Conservation (phyloP, 2,888 invertebrate species). For the Hypercompe scribonia region DNA sequence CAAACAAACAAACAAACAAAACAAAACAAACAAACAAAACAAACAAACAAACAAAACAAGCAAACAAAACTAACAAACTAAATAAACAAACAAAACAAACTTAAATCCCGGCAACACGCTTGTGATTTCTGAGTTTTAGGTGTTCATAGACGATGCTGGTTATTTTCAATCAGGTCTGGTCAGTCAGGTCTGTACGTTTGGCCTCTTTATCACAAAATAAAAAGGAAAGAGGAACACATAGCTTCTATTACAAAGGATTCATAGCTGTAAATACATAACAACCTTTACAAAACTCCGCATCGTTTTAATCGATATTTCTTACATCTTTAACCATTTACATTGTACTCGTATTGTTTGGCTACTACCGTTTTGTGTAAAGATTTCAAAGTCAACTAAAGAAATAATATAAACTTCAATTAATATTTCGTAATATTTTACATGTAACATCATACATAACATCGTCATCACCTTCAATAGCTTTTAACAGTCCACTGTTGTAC, state of each 20-base stretch:
- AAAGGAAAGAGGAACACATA: neutral
- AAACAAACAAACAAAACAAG: too few relatives aligned
- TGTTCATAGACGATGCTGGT: too few relatives aligned
- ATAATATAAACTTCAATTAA: neutral
- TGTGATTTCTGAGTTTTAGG: too few relatives aligned
- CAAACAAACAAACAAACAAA: too few relatives aligned
- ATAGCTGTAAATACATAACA: constrained; percentile 9
- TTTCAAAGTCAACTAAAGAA: neutral
- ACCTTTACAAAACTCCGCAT: constrained; percentile 9
- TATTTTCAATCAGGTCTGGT: neutral
- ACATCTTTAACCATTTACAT: constrained; percentile 7
- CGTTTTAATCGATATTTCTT: constrained; percentile 3
- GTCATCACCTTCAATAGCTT: too few relatives aligned
- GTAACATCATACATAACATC: neutral
- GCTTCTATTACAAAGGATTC: neutral
- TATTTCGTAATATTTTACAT: neutral
- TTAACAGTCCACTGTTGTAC: too few relatives aligned
- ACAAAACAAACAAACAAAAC: too few relatives aligned
- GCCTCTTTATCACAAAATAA: neutral
- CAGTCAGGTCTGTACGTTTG: neutral
- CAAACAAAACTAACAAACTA: too few relatives aligned
- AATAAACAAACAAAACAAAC: too few relatives aligned
- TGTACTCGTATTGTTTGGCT: neutral
- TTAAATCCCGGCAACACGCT: too few relatives aligned
- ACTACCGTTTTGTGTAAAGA: neutral